Evolutionary conservation across 2,113 vertebrate genomes (phyloP), one percentile per base, ranked within the genome.

Genomic region (Zosterops borbonicus): DNA sequence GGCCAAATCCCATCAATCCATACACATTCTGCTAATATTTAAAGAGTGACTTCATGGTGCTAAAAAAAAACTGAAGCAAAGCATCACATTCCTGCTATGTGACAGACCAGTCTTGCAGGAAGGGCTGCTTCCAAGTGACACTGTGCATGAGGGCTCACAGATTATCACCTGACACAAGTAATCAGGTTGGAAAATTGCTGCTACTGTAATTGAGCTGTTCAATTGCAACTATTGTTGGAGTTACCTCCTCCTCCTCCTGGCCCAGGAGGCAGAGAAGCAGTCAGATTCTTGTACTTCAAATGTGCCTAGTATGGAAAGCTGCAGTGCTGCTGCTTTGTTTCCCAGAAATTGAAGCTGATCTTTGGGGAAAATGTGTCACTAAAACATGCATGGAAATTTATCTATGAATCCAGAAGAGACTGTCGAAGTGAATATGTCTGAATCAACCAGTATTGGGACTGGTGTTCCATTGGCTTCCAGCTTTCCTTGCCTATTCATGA

Each of bases 161-260:
- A 69, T 87, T 94, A 87, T 83, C 73, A 65, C 63, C 64, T 87
- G 77, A 92, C 85, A 90, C 59, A 63, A 87, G 37, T 44, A 92
- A 95, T 92, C 83, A 69, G 37, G 58, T 58, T 84, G 87, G 63
- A 89, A 97, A 94, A 94, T 69, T 95, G 73, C 75, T 90, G 84
- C 24, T 80, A 4, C 76, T 80, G 56, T 95, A 96, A 96, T 74
- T 92, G 76, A 96, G 67, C 55, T 65, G 14, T 62, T 94, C 81
- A 58, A 5, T 69, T 92, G 78, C 50, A 91, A 53, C 63, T 96
- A 29, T 50, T 90, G 73, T 28, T 75, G 49, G 69, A 84, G 28
- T 53, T 79, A 27, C 33, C 28, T 76, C 77, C 55, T 53, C 77
- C 55, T 53, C 52, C 29, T 37, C 29, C n/a, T 24, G 31, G 59